A percentile compares a stretch with the other conserved stretches of the same genome.
Evolutionary conservation across 2,888 invertebrate genomes (phyloP).

Genomic region (Malacosoma neustria): DNA sequence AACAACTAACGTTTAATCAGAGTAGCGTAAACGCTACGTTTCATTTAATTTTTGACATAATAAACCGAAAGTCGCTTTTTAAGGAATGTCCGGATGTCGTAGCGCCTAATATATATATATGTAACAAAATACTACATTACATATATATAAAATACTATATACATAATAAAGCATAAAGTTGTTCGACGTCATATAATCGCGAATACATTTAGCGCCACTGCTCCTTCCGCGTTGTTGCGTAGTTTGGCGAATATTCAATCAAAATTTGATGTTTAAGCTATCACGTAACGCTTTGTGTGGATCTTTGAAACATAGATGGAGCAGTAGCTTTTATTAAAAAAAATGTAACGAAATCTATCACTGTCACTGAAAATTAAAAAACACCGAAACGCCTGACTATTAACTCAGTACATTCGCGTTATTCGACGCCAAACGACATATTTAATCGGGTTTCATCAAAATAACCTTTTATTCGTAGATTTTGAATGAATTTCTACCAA

Average conservation of each 20-base stretch:
- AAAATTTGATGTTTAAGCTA: too few species aligned
- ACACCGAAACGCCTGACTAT: not conserved
- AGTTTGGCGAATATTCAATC: too few species aligned
- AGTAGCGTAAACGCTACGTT: too few species aligned
- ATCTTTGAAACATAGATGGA: too few species aligned
- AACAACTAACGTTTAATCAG: constrained; percentile 16
- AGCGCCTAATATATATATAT: constrained; percentile 29
- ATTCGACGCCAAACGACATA: not conserved
- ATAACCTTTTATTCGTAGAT: too few species aligned
- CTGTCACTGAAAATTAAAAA: not conserved
- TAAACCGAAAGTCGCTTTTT: not conserved
- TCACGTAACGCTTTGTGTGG: too few species aligned
- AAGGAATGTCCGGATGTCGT: constrained; percentile 22
- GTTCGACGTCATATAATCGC: not conserved
- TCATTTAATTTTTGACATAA: not conserved
- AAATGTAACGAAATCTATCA: constrained; percentile 22
- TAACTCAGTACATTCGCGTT: not conserved
- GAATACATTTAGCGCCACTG: not conserved
- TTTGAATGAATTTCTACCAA: too few species aligned
- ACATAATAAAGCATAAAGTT: constrained; percentile 19
- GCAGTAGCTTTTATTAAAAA: too few species aligned
- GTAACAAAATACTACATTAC: constrained; percentile 4
- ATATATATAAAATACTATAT: constrained; percentile 55
- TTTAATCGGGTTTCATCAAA: not conserved
- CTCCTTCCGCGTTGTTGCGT: too few species aligned